Conservation (phyloP, 1,140 invertebrate genomes). For the Ctenoplectra terminalis region DNA sequence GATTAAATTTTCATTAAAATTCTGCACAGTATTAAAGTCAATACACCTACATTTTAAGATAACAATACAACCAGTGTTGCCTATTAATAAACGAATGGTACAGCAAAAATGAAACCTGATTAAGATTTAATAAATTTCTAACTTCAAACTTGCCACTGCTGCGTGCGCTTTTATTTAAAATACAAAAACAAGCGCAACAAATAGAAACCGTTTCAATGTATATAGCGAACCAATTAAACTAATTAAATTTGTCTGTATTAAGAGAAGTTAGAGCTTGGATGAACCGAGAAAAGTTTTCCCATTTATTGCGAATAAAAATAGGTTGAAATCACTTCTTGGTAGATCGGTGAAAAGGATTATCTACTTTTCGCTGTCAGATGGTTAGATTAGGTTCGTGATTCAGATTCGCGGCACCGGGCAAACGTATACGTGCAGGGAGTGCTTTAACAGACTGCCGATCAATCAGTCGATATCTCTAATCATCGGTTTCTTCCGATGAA, state of each 20-base stretch:
- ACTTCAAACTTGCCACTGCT: not conserved
- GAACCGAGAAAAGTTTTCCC: slow-evolving; percentile 9
- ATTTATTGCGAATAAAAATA: slow-evolving; percentile 52
- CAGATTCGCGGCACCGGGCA: slow-evolving; percentile 60
- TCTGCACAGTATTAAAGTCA: too few relatives aligned
- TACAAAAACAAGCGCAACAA: not conserved
- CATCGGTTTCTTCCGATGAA: slow-evolving; percentile 45
- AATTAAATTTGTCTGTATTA: not conserved
- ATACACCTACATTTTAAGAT: too few relatives aligned
- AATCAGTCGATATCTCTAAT: slow-evolving; percentile 65
- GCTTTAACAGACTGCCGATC: slow-evolving; percentile 59
- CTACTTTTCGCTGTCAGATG: slow-evolving; percentile 71
- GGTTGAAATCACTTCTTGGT: slow-evolving; percentile 47
- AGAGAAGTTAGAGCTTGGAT: not conserved
- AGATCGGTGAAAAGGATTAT: slow-evolving; percentile 62
- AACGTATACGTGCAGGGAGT: slow-evolving; percentile 66
- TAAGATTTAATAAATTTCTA: too few relatives aligned
- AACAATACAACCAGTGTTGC: too few relatives aligned
- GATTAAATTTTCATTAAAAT: too few relatives aligned
- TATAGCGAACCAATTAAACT: not conserved
- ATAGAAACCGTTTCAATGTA: not conserved
- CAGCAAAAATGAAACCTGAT: too few relatives aligned
- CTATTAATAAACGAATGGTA: too few relatives aligned
- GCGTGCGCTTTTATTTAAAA: not conserved
- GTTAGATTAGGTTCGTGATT: slow-evolving; percentile 74